Evolutionary conservation across 1,140 invertebrate species (phyloP).

Genomic region (Drosophila nikananu): DNA sequence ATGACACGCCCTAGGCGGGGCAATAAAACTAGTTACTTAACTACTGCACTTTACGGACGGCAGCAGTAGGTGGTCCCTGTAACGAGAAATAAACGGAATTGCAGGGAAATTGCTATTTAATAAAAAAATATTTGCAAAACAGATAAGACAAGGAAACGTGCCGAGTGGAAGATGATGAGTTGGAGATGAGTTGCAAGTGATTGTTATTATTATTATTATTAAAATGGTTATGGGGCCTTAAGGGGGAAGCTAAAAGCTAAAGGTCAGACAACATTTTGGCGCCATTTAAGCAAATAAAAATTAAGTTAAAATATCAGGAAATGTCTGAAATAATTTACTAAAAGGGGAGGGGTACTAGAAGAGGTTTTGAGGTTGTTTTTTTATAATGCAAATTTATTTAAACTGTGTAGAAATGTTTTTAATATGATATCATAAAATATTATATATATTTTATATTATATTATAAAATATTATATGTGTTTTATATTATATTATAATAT

Average conservation of each 20-base stretch:
- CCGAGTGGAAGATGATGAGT: not conserved
- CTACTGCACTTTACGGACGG: constrained; percentile 8
- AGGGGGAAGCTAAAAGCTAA: constrained; percentile 5
- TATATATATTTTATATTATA: not conserved
- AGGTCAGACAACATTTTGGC: constrained; percentile 21
- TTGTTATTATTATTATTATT: not conserved
- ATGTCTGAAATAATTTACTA: not conserved
- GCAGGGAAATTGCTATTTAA: constrained; percentile 25
- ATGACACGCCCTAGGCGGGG: not conserved
- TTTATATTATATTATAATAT: not conserved
- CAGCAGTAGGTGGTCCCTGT: constrained; percentile 11
- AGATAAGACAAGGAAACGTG: constrained; percentile 55
- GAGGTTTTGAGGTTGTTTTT: not conserved
- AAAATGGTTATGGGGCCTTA: not conserved
- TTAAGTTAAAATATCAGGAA: not conserved
- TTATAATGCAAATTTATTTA: not conserved
- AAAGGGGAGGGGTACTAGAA: too few relatives aligned
- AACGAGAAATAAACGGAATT: constrained; percentile 30
- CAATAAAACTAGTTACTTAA: constrained; percentile 39
- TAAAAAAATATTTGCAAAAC: constrained; percentile 42
- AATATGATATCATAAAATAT: not conserved
- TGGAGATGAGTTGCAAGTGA: not conserved
- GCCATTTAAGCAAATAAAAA: constrained; percentile 5
- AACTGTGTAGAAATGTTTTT: not conserved
- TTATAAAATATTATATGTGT: not conserved